These are phyloP conservation scores for Valencia hispanica DNA, from an alignment of 2,797 vertebrate species.

Conservation along the genomic window DNA sequence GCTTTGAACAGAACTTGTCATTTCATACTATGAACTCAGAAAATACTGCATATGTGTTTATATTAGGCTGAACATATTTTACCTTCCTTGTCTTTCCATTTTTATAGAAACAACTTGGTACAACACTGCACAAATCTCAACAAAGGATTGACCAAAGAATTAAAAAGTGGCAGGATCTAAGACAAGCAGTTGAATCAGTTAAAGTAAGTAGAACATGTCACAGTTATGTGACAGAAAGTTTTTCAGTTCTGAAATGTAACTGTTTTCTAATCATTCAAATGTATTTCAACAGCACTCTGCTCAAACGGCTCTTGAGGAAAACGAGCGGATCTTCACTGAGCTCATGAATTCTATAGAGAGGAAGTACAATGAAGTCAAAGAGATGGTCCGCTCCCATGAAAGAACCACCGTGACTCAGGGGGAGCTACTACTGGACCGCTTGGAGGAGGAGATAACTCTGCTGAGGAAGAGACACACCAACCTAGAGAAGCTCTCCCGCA, in stretches of 20 bases:
- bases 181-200: constrained; percentile 76
- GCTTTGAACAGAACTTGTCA: constrained; percentile 28
- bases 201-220: constrained; percentile 61
- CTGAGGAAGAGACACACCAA: constrained; percentile 79
- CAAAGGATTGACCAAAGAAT: constrained; percentile 80
- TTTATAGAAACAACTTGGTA: constrained; percentile 79
- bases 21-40: background rate
- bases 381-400: constrained; percentile 78
- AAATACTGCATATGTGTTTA: background rate
- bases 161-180: constrained; percentile 83
- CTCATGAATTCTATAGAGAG: constrained; percentile 79
- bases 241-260: constrained; percentile 2
- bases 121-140: constrained; percentile 79
- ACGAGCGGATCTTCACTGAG: constrained; percentile 81
- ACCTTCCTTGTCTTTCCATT: background rate
- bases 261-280: background rate
- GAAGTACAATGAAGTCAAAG: constrained; percentile 79
- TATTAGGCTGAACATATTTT: background rate
- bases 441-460: constrained; percentile 86
- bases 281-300: constrained; percentile 75
- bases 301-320: constrained; percentile 76
- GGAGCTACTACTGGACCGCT: constrained; percentile 74
- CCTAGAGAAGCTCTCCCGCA: constrained; percentile 80
- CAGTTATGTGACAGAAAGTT: background rate
- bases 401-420: constrained; percentile 65